These are phyloP conservation scores for Melipona quadrifasciata DNA, from an alignment of 1,140 invertebrate genomes.

Conservation along the genomic window DNA sequence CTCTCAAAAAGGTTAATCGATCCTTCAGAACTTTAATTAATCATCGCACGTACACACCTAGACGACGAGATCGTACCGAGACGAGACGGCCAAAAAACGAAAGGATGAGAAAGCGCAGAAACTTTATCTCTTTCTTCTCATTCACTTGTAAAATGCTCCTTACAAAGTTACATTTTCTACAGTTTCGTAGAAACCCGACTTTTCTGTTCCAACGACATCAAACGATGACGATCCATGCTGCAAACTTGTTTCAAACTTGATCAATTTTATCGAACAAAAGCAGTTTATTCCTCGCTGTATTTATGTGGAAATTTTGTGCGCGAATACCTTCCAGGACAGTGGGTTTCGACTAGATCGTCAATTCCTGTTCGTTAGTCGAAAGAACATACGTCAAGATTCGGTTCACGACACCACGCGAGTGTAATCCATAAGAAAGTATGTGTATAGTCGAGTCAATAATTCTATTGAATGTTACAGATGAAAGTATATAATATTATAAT, in stretches of 20 bases:
- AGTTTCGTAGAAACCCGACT: not conserved
- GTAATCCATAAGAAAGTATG: not conserved
- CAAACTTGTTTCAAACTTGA: not conserved
- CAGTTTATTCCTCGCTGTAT: not conserved
- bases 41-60: not conserved
- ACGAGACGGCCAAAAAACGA: not conserved
- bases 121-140: too few relatives aligned
- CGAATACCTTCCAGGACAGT: conserved; percentile 9
- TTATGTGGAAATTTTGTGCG: not conserved
- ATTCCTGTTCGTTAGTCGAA: not conserved
- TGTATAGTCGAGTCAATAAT: conserved; percentile 3
- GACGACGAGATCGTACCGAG: not conserved
- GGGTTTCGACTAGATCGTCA: conserved; percentile 4
- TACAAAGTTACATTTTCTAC: not conserved
- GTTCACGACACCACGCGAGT: too few relatives aligned
- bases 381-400: not conserved
- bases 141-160: not conserved
- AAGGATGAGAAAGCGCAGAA: not conserved
- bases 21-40: not conserved
- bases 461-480: conserved; percentile 31
- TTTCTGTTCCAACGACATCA: not conserved
- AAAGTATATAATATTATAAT: conserved; percentile 37
- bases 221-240: not conserved
- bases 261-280: not conserved
- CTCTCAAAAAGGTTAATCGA: conserved; percentile 11